A percentile compares a stretch with the other conserved stretches of the same genome.
Conservation (phyloP, 2,113 vertebrate species). For the Numida meleagris region DNA sequence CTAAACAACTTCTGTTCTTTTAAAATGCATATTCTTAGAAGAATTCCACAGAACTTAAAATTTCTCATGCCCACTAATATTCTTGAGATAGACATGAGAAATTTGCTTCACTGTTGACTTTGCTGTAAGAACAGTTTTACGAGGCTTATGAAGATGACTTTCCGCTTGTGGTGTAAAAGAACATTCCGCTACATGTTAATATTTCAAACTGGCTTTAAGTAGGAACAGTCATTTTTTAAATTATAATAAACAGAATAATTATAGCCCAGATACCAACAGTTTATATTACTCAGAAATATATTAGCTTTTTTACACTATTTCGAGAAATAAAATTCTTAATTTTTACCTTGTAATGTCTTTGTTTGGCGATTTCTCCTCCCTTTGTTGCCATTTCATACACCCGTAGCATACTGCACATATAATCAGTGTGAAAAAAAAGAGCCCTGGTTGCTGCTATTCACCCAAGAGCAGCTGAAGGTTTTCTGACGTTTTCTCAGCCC, state of each 20-base stretch:
- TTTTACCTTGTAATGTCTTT: neutral
- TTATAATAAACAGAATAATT: neutral
- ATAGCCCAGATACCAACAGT: neutral
- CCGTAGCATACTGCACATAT: neutral
- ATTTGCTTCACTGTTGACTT: neutral
- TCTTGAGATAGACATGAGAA: neutral
- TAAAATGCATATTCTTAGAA: neutral
- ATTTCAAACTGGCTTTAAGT: neutral
- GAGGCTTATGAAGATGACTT: neutral
- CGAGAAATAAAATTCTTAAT: neutral
- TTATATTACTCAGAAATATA: neutral
- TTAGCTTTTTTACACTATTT: neutral
- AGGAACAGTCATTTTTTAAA: neutral
- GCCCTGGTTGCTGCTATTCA: neutral
- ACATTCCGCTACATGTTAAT: neutral
- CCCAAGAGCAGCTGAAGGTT: neutral
- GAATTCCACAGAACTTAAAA: neutral
- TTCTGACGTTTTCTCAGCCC: conserved; percentile 18
- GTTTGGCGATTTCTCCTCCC: neutral
- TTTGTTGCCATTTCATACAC: neutral
- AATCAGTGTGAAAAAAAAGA: neutral
- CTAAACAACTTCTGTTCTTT: neutral
- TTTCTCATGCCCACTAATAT: accelerated
- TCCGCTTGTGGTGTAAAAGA: neutral
- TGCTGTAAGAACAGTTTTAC: neutral